Evolutionary conservation across 1,140 invertebrate genomes (phyloP).

Genomic region (Drosophila orena): DNA sequence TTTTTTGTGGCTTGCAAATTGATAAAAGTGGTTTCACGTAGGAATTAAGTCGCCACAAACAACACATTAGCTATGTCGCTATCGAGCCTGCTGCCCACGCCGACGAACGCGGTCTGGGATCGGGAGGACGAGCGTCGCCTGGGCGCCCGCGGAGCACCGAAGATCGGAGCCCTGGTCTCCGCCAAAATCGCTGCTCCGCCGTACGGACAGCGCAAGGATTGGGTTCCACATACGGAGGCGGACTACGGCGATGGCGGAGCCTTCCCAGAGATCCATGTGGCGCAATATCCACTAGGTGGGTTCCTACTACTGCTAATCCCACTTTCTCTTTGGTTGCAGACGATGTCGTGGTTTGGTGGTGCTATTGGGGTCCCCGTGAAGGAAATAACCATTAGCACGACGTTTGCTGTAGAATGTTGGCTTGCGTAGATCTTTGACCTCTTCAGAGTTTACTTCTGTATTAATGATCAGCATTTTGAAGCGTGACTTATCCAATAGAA

Average conservation of each 20-base stretch:
- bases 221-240: slow-evolving; percentile 94
- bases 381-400: too few relatives aligned
- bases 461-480: too few relatives aligned
- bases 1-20: slow-evolving; percentile 10
- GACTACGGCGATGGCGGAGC: slow-evolving; percentile 98
- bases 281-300: slow-evolving; percentile 96
- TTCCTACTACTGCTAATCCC: neutral
- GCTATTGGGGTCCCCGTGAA: neutral
- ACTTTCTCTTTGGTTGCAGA: neutral
- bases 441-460: too few relatives aligned
- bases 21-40: slow-evolving; percentile 1
- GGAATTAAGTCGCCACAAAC: slow-evolving; percentile 2
- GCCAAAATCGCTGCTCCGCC: slow-evolving; percentile 95
- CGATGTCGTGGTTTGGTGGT: neutral
- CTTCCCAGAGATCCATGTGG: slow-evolving; percentile 98
- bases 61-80: slow-evolving; percentile 66
- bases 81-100: slow-evolving; percentile 91
- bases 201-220: slow-evolving; percentile 97
- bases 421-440: too few relatives aligned
- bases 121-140: slow-evolving; percentile 93
- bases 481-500: too few relatives aligned
- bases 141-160: slow-evolving; percentile 86
- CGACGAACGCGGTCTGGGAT: slow-evolving; percentile 94
- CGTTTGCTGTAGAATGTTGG: too few relatives aligned
- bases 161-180: slow-evolving; percentile 90